These are phyloP conservation scores for Cecidostiba fungosa DNA, from an alignment of 2,888 invertebrate species.

Conservation along the genomic window DNA sequence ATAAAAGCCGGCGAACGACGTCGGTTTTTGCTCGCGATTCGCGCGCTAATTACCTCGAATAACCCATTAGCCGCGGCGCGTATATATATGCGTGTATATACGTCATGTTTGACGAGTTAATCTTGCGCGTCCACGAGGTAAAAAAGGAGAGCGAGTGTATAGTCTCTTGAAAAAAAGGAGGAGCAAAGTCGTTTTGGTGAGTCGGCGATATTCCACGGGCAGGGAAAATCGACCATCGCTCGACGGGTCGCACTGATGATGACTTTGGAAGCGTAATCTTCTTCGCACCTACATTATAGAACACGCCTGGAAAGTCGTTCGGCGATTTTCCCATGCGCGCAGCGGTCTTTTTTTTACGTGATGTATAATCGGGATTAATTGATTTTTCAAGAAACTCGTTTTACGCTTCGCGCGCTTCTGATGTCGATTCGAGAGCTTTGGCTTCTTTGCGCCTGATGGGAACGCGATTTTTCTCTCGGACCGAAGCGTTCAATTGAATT, in stretches of 20 bases:
- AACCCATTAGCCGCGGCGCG: slow-evolving; percentile 74
- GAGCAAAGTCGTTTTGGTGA: slow-evolving; percentile 72
- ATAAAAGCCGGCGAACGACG: slow-evolving; percentile 26
- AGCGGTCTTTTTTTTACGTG: not conserved
- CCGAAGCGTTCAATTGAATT: no score
- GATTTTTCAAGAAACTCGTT: slow-evolving; percentile 49
- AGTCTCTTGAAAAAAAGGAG: slow-evolving; percentile 30
- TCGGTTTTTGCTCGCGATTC: slow-evolving; percentile 43
- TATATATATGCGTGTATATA: slow-evolving; percentile 69
- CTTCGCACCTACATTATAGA: slow-evolving; percentile 43
- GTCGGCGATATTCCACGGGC: slow-evolving; percentile 75
- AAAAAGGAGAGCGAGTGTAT: slow-evolving; percentile 7
- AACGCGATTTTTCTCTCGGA: no score
- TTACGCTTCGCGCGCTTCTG: not conserved
- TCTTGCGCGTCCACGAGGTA: slow-evolving; percentile 66
- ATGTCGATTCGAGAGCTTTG: no score
- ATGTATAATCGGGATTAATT: slow-evolving; percentile 48
- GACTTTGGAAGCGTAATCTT: not conserved
- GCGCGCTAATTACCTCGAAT: slow-evolving; percentile 76
- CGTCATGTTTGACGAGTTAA: slow-evolving; percentile 77
- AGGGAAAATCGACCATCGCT: slow-evolving; percentile 68
- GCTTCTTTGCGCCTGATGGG: no score
- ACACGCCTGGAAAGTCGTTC: slow-evolving; percentile 18
- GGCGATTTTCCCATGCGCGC: slow-evolving; percentile 44
- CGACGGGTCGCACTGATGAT: not conserved